Evolutionary conservation across 2,888 invertebrate genomes (phyloP).

Genomic region (Ophonus ardosiacus): DNA sequence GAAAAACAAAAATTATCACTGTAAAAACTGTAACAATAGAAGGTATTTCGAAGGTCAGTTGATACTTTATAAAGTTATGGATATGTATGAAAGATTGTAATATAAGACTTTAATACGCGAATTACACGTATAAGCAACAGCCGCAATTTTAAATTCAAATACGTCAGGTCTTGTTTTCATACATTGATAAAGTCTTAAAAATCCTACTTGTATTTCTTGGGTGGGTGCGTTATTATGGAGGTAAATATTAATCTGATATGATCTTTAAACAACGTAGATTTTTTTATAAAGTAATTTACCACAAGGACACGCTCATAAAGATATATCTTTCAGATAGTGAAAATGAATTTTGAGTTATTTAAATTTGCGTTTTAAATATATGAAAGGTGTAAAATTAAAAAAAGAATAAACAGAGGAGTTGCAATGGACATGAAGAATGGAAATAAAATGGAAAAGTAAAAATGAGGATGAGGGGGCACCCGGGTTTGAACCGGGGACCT

Average conservation of each 20-base stretch:
- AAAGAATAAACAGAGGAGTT: background rate
- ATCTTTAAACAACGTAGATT: constrained; percentile 39
- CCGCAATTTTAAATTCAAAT: constrained; percentile 35
- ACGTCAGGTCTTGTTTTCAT: constrained; percentile 4
- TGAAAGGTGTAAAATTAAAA: constrained; percentile 14
- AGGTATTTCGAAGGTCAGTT: background rate
- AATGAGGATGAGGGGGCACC: constrained; percentile 79
- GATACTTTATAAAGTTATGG: background rate
- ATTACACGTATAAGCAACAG: constrained; percentile 26
- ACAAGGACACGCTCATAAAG: constrained; percentile 46
- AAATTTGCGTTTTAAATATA: constrained; percentile 6
- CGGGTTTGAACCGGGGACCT: constrained; percentile 87
- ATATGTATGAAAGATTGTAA: constrained; percentile 15
- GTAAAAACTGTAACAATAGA: background rate
- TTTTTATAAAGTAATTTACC: constrained; percentile 45
- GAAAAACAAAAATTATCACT: too few species aligned
- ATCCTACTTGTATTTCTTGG: constrained; percentile 15
- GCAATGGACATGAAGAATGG: background rate
- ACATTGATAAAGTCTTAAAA: constrained; percentile 6
- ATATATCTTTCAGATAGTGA: constrained; percentile 12
- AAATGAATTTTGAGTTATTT: constrained; percentile 28
- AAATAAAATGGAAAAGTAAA: constrained; percentile 6
- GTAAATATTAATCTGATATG: constrained; percentile 31
- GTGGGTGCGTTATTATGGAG: constrained; percentile 31
- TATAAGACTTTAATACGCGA: constrained; percentile 7